Conservation (phyloP, 1,140 invertebrate genomes). For the Cydia strobilella region DNA sequence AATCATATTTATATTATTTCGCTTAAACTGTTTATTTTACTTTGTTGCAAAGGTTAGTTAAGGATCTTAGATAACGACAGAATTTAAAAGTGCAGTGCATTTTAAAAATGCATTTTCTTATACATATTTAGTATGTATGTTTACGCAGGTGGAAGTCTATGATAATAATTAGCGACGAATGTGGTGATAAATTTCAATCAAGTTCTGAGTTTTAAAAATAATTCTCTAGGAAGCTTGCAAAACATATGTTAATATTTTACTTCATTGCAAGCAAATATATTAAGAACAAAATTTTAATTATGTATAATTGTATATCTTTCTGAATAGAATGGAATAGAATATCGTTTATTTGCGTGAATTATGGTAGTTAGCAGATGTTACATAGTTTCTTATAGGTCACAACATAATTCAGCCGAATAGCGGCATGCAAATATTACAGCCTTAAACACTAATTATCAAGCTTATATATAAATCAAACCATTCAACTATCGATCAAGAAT, state of each 20-base stretch:
- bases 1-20: conserved; percentile 42
- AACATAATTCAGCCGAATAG: no score
- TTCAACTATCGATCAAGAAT: no score
- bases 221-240: neutral
- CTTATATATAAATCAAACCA: no score
- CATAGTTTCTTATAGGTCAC: no score
- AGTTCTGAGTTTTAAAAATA: neutral
- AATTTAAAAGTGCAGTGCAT: conserved; percentile 2
- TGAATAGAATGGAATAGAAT: no score
- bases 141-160: neutral
- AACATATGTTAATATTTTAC: neutral
- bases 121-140: neutral
- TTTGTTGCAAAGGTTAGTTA: conserved; percentile 30
- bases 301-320: no score
- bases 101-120: neutral
- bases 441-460: no score
- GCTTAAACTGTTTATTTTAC: conserved; percentile 26
- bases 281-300: no score
- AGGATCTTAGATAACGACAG: conserved; percentile 16
- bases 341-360: no score
- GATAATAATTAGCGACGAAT: neutral
- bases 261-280: neutral
- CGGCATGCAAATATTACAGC: no score
- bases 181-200: conserved; percentile 7
- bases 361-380: no score